phyloP scores from a whole-genome alignment of 2,888 invertebrate species.

The Harmothoe impar region DNA sequence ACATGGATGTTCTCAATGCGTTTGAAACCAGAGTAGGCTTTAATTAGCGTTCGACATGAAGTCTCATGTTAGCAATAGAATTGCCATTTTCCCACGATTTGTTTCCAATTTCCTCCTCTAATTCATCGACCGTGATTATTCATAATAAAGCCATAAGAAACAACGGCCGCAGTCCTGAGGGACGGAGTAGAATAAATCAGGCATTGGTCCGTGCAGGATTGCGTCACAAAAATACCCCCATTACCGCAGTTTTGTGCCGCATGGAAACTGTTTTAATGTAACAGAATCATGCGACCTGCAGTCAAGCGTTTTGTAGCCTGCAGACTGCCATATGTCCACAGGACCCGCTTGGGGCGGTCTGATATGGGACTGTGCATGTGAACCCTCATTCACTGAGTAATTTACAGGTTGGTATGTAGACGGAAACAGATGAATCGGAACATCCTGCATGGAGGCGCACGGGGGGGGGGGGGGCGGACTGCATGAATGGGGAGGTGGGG shows the following conservation, averaged over 20 bases:
- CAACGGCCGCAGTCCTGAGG: neutral
- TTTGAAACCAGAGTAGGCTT: too few relatives aligned
- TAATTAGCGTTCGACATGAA: neutral
- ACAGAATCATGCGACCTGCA: constrained; percentile 19
- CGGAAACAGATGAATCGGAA: neutral
- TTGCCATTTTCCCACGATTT: constrained; percentile 30
- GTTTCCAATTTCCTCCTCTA: constrained; percentile 3
- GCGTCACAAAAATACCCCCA: constrained; percentile 30
- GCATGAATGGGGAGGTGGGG: neutral
- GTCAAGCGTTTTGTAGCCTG: constrained; percentile 3
- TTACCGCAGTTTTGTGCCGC: neutral
- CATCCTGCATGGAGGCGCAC: neutral
- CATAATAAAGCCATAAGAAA: neutral
- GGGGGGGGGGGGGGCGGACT: neutral
- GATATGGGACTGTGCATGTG: constrained; percentile 20
- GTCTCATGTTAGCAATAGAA: neutral
- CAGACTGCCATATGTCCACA: constrained; percentile 30
- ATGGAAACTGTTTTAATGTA: constrained; percentile 25
- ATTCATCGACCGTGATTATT: neutral
- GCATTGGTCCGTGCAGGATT: neutral
- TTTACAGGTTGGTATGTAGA: neutral
- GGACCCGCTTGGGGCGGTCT: neutral
- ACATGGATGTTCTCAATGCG: too few relatives aligned
- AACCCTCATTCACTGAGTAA: constrained; percentile 20
- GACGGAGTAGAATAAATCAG: neutral